Evolutionary conservation across 2,797 vertebrate species (phyloP), one percentile per base, ranked within the genome.

Genomic region (Typhlichthys eigenmanni): DNA sequence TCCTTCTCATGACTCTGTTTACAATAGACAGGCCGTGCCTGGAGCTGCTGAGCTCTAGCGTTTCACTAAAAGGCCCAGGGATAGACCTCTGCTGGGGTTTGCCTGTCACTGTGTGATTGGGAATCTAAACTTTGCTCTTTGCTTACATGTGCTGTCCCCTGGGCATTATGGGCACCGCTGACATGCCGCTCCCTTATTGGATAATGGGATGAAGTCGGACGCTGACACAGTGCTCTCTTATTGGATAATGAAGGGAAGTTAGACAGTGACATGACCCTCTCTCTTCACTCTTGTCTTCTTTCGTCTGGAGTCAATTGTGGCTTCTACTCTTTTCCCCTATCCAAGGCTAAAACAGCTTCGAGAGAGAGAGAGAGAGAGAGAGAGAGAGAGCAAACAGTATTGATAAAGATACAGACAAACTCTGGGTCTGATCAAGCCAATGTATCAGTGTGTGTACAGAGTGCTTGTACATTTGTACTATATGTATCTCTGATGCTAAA

Each of bases 211-310:
- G 57, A 72, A 80, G 78, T 77, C 65, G 77, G 76, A 66, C 63
- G 47, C 75, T 62, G 78, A 83, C 72, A 72, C 81, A 62, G 76
- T 55, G 62, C 69, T 45, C 87, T 82, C 83, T 92, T 80, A 91
- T 87, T 90, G 89, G 89, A 89, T 92, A 89, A 91, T 83, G 72
- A 80, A 74, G 85, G 88, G 81, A 91, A 85, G 85, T 83, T 68
- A 84, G 85, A 79, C 66, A 29, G 86, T 80, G 84, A 88, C 79
- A 81, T 66, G 81, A 81, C 88, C 84, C 81, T 80, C 38, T 47
- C 75, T 87, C 79, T 58, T 82, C 69, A 51, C 72, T 84, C 29
- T 62, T 78, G 72, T 84, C 76, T 58, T 69, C 78, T 84, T 86
- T 87, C 86, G 83, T 91, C 90, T 91, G 88, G 53, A 75, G 89